Evolutionary conservation across 1,140 invertebrate genomes (phyloP).

Genomic region (Drepana arcuata): DNA sequence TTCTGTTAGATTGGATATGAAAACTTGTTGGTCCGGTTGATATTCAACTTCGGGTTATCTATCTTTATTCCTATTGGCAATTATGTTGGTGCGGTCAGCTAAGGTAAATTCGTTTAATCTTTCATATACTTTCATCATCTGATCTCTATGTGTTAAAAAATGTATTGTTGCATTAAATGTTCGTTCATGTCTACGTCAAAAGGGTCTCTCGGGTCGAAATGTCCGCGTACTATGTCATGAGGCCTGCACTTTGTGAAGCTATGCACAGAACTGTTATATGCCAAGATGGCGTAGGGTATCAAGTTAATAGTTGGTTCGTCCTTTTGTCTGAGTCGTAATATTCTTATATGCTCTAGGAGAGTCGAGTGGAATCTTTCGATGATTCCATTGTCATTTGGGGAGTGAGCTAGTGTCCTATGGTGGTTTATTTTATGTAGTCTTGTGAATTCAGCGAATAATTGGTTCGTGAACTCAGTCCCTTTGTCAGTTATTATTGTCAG

Average conservation of each 20-base stretch:
- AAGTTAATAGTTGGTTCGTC: not conserved
- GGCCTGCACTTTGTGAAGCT: not conserved
- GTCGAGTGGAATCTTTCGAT: not conserved
- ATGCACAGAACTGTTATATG: not conserved
- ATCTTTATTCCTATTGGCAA: constrained; percentile 10
- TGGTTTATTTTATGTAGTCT: not conserved
- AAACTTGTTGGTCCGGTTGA: constrained; percentile 3
- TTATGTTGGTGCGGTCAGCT: constrained; percentile 7
- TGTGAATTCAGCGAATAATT: not conserved
- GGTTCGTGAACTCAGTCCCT: not conserved
- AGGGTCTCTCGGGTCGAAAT: not conserved
- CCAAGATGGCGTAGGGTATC: not conserved
- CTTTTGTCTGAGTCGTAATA: not conserved
- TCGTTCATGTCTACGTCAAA: not conserved
- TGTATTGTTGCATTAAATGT: not conserved
- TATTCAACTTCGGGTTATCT: constrained; percentile 18
- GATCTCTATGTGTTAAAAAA: not conserved
- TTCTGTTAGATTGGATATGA: not conserved
- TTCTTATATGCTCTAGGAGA: not conserved
- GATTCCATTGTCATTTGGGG: not conserved
- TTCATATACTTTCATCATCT: constrained; percentile 2
- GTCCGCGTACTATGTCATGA: not conserved
- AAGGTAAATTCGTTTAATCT: constrained; percentile 13
- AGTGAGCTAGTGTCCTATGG: not conserved
- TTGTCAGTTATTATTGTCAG: not conserved